Evolutionary conservation across 1,140 invertebrate species (phyloP).

Genomic region (Drosophila repletoides): DNA sequence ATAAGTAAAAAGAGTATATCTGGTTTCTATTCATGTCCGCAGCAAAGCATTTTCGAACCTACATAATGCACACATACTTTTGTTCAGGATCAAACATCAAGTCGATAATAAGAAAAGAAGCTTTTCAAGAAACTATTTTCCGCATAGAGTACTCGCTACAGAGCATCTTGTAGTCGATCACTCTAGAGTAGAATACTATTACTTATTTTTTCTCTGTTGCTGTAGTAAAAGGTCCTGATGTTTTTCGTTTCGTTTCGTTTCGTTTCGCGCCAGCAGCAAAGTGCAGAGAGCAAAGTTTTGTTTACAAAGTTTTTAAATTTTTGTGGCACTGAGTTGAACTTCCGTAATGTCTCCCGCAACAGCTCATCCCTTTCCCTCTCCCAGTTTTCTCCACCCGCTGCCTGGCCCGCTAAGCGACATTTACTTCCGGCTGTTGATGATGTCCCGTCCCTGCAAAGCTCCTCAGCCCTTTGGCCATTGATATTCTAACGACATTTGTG

Average conservation of each 20-base stretch:
- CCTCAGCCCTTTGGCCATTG: conserved; percentile 15
- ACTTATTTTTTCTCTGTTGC: conserved; percentile 9
- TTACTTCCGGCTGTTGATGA: conserved; percentile 65
- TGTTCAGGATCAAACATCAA: too few relatives aligned
- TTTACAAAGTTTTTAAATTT: conserved; percentile 81
- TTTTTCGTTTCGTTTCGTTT: conserved; percentile 67
- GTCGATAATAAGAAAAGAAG: too few relatives aligned
- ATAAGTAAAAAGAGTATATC: background rate
- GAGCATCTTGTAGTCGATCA: background rate
- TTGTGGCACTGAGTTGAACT: conserved; percentile 78
- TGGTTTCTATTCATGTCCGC: too few relatives aligned
- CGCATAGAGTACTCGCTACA: too few relatives aligned
- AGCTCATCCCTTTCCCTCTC: conserved; percentile 5
- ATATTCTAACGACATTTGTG: conserved; percentile 54
- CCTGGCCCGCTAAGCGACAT: conserved; percentile 35
- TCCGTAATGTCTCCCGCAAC: too few relatives aligned
- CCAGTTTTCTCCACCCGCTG: background rate
- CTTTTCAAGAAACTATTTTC: too few relatives aligned
- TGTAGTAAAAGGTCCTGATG: conserved; percentile 56
- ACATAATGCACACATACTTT: too few relatives aligned
- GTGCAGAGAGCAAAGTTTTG: conserved; percentile 74
- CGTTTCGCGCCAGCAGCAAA: conserved; percentile 68
- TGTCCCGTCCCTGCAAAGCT: conserved; percentile 1
- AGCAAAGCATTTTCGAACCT: too few relatives aligned
- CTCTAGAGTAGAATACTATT: background rate